Evolutionary conservation across 2,797 vertebrate species (phyloP).

Genomic region (Bufotes viridis): DNA sequence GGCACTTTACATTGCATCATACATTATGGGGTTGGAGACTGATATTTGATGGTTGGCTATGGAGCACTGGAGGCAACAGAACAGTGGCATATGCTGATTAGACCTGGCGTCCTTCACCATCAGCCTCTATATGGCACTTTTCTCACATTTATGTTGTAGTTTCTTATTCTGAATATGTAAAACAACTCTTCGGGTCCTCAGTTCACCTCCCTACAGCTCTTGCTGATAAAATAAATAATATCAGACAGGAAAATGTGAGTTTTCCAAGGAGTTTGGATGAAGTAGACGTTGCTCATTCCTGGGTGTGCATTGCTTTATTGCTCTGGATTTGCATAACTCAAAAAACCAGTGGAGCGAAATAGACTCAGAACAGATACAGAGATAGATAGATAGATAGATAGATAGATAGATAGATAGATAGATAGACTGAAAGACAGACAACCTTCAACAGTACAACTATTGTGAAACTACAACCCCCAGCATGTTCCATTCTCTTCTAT

Average conservation of each 20-base stretch:
- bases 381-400: not conserved
- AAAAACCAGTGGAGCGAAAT: not conserved
- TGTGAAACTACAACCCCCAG: too few species aligned
- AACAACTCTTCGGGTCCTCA: not conserved
- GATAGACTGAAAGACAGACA: too few species aligned
- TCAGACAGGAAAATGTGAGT: not conserved
- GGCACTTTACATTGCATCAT: not conserved
- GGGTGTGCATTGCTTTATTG: not conserved
- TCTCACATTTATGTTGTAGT: too few species aligned
- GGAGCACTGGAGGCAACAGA: not conserved
- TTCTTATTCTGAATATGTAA: not conserved
- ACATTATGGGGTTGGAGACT: not conserved
- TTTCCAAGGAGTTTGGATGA: not conserved
- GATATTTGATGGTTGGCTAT: not conserved
- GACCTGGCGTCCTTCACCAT: not conserved
- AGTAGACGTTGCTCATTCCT: not conserved
- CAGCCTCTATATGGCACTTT: not conserved
- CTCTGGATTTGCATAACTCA: not conserved
- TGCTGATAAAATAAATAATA: not conserved
- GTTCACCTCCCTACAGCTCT: not conserved
- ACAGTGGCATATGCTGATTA: not conserved
- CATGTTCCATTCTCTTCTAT: too few species aligned
- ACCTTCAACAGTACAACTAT: too few species aligned
- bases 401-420: not conserved
- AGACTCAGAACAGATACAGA: not conserved